Base-by-base conservation (phyloP, 2,888 invertebrate genomes). In the Stratiomys singularior region DNA sequence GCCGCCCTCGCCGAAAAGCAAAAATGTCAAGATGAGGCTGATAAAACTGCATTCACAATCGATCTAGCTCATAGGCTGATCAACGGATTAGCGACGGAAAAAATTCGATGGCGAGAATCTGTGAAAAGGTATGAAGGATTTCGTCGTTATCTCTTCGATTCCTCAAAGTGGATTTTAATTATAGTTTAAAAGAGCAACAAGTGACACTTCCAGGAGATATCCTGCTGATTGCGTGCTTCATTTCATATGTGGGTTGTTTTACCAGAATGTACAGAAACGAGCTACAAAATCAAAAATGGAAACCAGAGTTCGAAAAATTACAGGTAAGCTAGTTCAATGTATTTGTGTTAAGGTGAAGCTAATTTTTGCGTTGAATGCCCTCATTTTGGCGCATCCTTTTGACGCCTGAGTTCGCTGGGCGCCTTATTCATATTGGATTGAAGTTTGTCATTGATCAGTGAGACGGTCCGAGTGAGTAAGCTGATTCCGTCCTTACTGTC, bases 221-320 rank as follows among this genome's bases (percentile, higher is more conserved):
- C 37, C 88, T 98, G 0, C 87, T 97, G 28, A 93, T 96, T 44
- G 94, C 96, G 0, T 96, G 97, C 13, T 98, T 98, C 86, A 94
- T 98, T 76, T 97, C 97, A 0, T 98, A 98, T 85, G 94, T 97
- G 37, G 98, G 98, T 1, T 96, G 96, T 84, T 98, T 98, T 86
- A 96, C 95, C 30, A 92, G 94, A 80, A 90, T 90, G 69, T 98
- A 97, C 85, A 89, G 98, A 67, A 84, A 89, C 25, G 93, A 95
- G 82, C 89, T 98, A 74, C 90, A 96, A 84, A 88, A 94, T 13
- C 91, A 93, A 28, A 89, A 92, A 83, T 96, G 96, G 96, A 84
- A 94, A 80, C 96, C 97, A 0, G 92, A 90, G 81, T 89, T 98
- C n/a, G 89, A 89, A 71, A 90, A 89, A 77, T 88, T 93, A 47